Evolutionary conservation across 2,113 vertebrate species (phyloP).

Genomic region (Myotis lucifugus): DNA sequence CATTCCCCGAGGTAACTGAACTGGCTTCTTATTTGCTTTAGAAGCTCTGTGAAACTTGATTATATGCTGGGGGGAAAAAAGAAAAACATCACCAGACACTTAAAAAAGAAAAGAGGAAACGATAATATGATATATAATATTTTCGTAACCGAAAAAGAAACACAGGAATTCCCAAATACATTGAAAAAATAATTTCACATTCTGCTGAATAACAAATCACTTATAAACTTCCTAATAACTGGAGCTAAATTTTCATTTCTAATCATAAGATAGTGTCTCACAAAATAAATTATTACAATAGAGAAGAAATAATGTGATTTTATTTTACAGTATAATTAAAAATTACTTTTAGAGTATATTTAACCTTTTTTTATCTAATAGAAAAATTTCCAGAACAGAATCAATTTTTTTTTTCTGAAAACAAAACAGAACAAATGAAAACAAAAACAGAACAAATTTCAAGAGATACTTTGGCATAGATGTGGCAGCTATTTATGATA

Average conservation of each 20-base stretch:
- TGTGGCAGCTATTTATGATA: neutral
- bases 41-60: conserved; percentile 99
- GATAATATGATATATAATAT: conserved; percentile 51
- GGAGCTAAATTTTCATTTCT: conserved; percentile 28
- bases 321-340: conserved; percentile 44
- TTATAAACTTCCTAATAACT: neutral
- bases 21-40: conserved; percentile 99
- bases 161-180: conserved; percentile 35
- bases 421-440: no score
- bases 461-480: conserved; percentile 2
- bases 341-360: conserved; percentile 21
- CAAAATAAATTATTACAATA: conserved; percentile 39
- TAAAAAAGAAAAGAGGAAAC: conserved; percentile 50
- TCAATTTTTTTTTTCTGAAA: neutral
- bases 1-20: conserved; percentile 99
- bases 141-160: conserved; percentile 65
- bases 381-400: conserved; percentile 34
- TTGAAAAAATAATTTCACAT: neutral
- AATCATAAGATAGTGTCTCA: neutral
- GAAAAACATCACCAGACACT: conserved; percentile 76
- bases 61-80: conserved; percentile 92
- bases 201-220: conserved; percentile 16
- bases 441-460: neutral
- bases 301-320: neutral
- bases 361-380: neutral